Percentiles rank a stretch among this genome's conserved stretches.
Evolutionary conservation across 2,888 invertebrate species (phyloP).

Genomic region (Apamea epomidion): DNA sequence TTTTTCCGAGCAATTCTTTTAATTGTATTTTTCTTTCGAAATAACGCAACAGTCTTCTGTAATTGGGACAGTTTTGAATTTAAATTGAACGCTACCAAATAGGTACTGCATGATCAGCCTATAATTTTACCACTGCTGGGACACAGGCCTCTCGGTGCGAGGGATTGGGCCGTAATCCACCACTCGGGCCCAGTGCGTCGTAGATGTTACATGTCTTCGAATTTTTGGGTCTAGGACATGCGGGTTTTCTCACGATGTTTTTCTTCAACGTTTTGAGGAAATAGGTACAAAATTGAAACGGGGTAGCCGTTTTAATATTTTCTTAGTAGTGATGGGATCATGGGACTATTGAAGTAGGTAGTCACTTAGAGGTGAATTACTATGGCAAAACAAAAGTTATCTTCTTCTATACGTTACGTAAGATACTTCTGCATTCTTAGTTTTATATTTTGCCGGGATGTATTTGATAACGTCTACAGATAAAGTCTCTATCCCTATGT

Average conservation of each 20-base stretch:
- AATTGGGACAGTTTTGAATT: conserved; percentile 1
- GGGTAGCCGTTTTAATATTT: background rate
- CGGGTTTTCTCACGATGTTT: background rate
- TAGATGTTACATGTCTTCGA: background rate
- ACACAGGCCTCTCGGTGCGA: background rate
- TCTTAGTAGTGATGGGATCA: background rate
- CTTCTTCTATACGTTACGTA: background rate
- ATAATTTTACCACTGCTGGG: background rate
- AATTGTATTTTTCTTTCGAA: conserved; percentile 17
- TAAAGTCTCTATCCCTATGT: background rate
- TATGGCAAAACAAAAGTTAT: background rate
- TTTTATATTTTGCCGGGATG: no score
- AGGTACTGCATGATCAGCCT: background rate
- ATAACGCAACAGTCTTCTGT: background rate
- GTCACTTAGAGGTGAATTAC: background rate
- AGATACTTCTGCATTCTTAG: background rate
- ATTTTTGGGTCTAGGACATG: background rate
- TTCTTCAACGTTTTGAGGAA: background rate
- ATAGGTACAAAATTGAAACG: background rate
- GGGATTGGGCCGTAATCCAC: background rate
- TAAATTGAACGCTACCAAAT: background rate
- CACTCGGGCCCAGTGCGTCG: background rate
- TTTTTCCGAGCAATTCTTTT: conserved; percentile 22
- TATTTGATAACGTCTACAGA: background rate
- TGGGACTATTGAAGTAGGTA: background rate